Percentiles rank a stretch among this genome's conserved stretches.
These are phyloP conservation scores for Helostoma temminkii DNA, from an alignment of 2,797 vertebrate species.

Conservation along the genomic window DNA sequence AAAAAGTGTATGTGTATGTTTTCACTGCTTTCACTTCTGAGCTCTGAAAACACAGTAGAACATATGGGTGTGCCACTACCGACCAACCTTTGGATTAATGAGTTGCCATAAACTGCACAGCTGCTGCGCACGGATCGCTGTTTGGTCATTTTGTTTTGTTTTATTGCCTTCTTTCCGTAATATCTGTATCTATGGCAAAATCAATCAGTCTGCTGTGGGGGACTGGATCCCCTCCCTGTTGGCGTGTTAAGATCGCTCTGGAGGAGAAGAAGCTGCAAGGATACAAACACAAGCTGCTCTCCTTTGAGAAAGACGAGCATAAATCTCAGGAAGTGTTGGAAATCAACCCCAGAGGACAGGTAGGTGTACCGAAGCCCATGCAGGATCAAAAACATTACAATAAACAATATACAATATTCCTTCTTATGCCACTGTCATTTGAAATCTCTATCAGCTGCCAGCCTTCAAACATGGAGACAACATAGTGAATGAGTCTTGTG, in stretches of 20 bases:
- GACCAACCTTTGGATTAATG: conserved; percentile 39
- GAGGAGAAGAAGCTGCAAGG: conserved; percentile 80
- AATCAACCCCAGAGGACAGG: conserved; percentile 78
- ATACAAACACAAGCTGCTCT: conserved; percentile 67
- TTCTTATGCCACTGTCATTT: no score
- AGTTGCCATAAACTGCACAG: conserved; percentile 8
- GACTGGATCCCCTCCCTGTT: conserved; percentile 77
- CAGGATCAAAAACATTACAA: not conserved
- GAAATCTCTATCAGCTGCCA: conserved; percentile 64
- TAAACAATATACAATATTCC: no score
- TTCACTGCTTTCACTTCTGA: conserved; percentile 2
- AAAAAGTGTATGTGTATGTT: not conserved
- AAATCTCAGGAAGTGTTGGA: conserved; percentile 73
- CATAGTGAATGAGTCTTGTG: conserved; percentile 75
- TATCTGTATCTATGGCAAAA: conserved; percentile 54
- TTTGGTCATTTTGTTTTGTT: not conserved
- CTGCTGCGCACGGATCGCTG: not conserved
- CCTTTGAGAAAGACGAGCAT: conserved; percentile 72
- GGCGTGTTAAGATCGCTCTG: conserved; percentile 77
- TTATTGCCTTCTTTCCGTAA: not conserved
- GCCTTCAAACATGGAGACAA: conserved; percentile 74
- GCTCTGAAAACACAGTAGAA: not conserved
- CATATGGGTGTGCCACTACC: not conserved
- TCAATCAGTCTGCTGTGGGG: conserved; percentile 74
- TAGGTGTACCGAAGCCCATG: conserved; percentile 16